Evolutionary conservation across 2,797 vertebrate species (phyloP), one percentile per base, ranked within the genome.

Genomic region (Chelon auratus): DNA sequence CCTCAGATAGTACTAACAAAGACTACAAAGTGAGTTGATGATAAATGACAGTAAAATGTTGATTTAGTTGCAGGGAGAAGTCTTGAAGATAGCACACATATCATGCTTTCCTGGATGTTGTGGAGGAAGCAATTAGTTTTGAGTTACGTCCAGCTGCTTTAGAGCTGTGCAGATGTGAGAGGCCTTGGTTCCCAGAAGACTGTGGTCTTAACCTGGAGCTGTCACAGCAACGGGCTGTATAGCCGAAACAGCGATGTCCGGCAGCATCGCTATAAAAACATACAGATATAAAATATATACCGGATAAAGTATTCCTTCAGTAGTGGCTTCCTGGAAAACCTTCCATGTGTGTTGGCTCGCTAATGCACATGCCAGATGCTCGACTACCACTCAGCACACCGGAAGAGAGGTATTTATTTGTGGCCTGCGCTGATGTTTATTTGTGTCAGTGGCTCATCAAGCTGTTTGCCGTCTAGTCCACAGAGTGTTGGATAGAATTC

Each of bases 101-200:
- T 90, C 82, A 86, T 86, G 85, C 80, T 95, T 95, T 93, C 75
- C 81, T 86, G 91, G 93, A 93, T 91, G 87, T 88, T 80, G 88
- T 75, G 82, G 93, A 96, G 95, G 94, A 96, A 96, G 95, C 91
- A 93, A 95, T 95, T 95, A 95, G 92, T 93, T 92, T 87, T 89
- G 91, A 94, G 94, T 92, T 95, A 92, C 92, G 90, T 94, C 93
- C 95, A 96, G 95, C 95, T 96, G 94, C 89, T 92, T 89, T 70
- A 1, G 84, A 83, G 82, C 90, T 79, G 77, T 84, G 91, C 94
- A 96, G 93, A 96, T 95, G 95, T 94, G 78, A 93, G 89, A 89
- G 86, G 83, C 92, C 93, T 90, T 75, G 78, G 85, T 94, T 93
- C 92, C 87, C 85, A 84, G 93, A 91, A 87, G 75, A 75, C 84